Base-by-base conservation (phyloP, 2,888 invertebrate species). In the Amblyjoppa fuscipennis region DNA sequence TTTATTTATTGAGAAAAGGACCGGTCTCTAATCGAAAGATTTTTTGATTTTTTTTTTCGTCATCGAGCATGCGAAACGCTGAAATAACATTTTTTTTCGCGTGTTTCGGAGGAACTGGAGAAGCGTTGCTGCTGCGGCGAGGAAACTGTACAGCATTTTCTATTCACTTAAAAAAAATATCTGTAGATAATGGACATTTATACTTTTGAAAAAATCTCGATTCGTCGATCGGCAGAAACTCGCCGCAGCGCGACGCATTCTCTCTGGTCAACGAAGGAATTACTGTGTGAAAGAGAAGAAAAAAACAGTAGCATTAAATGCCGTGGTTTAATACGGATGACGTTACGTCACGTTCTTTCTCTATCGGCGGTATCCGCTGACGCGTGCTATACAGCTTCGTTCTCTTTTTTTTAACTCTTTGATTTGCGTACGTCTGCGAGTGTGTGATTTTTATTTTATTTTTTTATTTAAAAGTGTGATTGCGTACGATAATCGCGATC, bases 261-360 rank as follows among this genome's bases (percentile, higher is more conserved):
- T 11, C 25, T 59, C 64, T 11, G 64, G 49, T 64, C 3, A 41
- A 49, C 34, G 66, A 49, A 3, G 51, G 38, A 79, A 77, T 66
- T 9, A 5, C 16, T 13, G 11, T 38, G 20, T 16, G 41, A 76
- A 53, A 64, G 66, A 74, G 28, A 83, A 73, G 81, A 71, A 74
- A 61, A 75, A 66, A 87, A 68, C 68, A 80, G 71, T 88, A 88
- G 90, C 90, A 90, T 91, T 90, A 90, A 90, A 90, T 89, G 90
- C 88, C 89, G 89, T 90, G 91, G 91, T 90, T 90, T 91, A 49
- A 49, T 49, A 92, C 76, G 56, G 34, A 77, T 70, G 81, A 81
- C 81, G 92, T 90, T 90, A 91, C 93, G 91, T 91, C 91, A 90
- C 90, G 90, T 90, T 82, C 81, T 74, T 74, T 71, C 61, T 83